Evolutionary conservation across 1,140 invertebrate species (phyloP).

Genomic region (Sarcophaga bullata): DNA sequence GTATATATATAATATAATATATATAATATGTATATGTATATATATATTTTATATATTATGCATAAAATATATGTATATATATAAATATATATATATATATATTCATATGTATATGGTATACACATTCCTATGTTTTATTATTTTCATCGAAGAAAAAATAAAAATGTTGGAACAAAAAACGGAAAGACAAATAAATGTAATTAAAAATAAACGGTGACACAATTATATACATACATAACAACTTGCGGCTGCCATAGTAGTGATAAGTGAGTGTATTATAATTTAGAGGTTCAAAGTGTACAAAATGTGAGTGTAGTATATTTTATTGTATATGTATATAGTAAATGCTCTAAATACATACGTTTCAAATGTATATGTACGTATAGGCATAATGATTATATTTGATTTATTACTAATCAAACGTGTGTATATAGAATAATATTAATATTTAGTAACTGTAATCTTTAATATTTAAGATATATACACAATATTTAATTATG

Average conservation of each 20-base stretch:
- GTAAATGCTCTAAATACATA: too few relatives aligned
- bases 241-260: constrained; percentile 21
- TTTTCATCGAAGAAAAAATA: constrained; percentile 3
- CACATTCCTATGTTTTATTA: background rate
- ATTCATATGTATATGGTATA: background rate
- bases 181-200: constrained; percentile 29
- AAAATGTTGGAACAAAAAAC: constrained; percentile 25
- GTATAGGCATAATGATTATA: constrained; percentile 7
- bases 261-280: background rate
- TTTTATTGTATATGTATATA: constrained; percentile 26
- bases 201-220: constrained; percentile 40
- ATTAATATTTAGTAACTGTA: too few relatives aligned
- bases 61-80: background rate
- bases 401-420: too few relatives aligned
- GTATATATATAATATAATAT: too few relatives aligned
- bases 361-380: constrained; percentile 15
- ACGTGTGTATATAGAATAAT: too few relatives aligned
- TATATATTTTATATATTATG: background rate
- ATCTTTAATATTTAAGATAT: too few relatives aligned
- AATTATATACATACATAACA: constrained; percentile 38
- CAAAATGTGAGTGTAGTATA: constrained; percentile 1
- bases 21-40: background rate
- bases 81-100: constrained; percentile 10
- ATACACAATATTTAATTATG: too few relatives aligned
- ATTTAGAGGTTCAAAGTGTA: background rate